phyloP scores from a whole-genome alignment of 2,888 invertebrate species.

The Morpho helenor region DNA sequence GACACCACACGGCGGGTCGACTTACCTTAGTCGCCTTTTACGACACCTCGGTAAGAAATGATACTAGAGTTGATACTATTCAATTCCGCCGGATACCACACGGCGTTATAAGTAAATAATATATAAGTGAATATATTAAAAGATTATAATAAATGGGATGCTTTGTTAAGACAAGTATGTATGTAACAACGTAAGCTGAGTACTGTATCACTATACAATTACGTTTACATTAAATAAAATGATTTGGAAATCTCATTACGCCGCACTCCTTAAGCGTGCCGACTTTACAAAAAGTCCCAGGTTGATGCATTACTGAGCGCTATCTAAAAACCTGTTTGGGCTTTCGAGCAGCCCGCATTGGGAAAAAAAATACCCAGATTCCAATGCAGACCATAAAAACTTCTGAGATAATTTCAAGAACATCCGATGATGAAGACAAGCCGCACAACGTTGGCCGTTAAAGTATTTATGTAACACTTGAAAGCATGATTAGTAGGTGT shows the following conservation, averaged over 20 bases:
- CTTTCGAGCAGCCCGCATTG: conserved; percentile 64
- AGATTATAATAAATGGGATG: no score
- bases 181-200: background rate
- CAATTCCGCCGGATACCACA: no score
- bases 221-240: conserved; percentile 47
- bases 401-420: conserved; percentile 71
- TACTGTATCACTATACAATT: conserved; percentile 2
- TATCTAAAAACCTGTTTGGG: conserved; percentile 78
- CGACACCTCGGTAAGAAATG: no score
- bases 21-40: no score
- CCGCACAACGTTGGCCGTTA: conserved; percentile 44
- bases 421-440: conserved; percentile 53
- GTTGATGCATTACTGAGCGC: conserved; percentile 77
- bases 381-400: conserved; percentile 76
- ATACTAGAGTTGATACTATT: no score
- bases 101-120: no score
- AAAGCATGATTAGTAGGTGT: conserved; percentile 40
- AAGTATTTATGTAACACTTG: conserved; percentile 54
- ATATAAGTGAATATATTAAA: no score
- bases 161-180: no score
- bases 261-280: conserved; percentile 65
- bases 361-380: conserved; percentile 71
- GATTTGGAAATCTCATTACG: conserved; percentile 65
- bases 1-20: no score
- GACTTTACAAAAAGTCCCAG: conserved; percentile 68